Evolutionary conservation across 2,888 invertebrate species (phyloP).

Genomic region (Sturmia bella): DNA sequence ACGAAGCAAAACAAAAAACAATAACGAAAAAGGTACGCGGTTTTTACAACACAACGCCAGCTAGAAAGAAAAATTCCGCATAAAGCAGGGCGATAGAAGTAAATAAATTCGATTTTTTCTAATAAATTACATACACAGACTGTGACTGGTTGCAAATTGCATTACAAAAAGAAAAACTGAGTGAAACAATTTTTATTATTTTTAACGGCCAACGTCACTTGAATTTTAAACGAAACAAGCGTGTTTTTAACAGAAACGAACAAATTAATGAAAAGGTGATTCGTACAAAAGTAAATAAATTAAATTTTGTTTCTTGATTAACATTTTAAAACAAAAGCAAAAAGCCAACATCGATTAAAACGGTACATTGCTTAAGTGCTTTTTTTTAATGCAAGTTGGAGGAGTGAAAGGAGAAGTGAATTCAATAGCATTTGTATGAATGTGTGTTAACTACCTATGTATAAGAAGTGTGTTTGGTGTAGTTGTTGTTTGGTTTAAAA

Average conservation of each 20-base stretch:
- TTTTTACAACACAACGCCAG: conserved; percentile 42
- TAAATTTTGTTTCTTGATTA: conserved; percentile 49
- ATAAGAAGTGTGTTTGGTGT: conserved; percentile 35
- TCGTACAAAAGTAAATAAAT: conserved; percentile 15
- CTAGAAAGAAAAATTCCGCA: conserved; percentile 14
- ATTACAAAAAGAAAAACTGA: background rate
- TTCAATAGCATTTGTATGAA: background rate
- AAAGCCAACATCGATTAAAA: conserved; percentile 11
- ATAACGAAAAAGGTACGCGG: conserved; percentile 56
- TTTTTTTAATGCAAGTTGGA: conserved; percentile 3
- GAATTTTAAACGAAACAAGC: conserved; percentile 38
- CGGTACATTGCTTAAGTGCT: conserved; percentile 21
- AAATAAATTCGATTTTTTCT: conserved; percentile 47
- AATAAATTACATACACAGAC: background rate
- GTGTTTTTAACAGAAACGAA: conserved; percentile 32
- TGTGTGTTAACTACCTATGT: conserved; percentile 5
- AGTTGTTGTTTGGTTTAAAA: conserved; percentile 23
- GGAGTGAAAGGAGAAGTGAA: conserved; percentile 24
- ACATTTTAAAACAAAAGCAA: conserved; percentile 33
- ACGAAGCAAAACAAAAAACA: conserved; percentile 61
- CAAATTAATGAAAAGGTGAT: conserved; percentile 40
- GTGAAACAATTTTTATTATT: conserved; percentile 34
- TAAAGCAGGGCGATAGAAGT: conserved; percentile 35
- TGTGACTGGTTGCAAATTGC: background rate
- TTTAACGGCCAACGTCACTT: conserved; percentile 50